Percentiles rank a stretch among this genome's conserved stretches.
Evolutionary conservation across 2,113 vertebrate genomes (phyloP).

Genomic region (Megaleporinus macrocephalus): DNA sequence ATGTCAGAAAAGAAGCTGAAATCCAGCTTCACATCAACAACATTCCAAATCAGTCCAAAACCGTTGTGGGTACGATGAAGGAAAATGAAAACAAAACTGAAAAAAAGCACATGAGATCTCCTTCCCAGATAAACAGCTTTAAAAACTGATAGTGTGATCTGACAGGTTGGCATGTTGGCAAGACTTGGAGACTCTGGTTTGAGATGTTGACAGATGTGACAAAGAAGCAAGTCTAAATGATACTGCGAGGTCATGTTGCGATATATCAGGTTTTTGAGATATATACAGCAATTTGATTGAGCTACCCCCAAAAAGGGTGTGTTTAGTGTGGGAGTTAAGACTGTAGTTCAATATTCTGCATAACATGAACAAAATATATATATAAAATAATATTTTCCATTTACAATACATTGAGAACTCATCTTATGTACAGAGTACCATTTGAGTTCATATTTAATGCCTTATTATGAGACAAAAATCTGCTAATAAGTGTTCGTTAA

Average conservation of each 20-base stretch:
- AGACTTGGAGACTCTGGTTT: neutral
- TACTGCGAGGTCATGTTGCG: neutral
- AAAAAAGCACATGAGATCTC: conserved; percentile 17
- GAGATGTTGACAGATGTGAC: conserved; percentile 10
- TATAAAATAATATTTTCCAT: too few species aligned
- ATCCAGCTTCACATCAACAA: conserved; percentile 26
- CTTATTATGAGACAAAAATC: too few species aligned
- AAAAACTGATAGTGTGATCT: conserved; percentile 31
- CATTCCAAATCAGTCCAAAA: conserved; percentile 27
- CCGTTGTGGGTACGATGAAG: conserved; percentile 7
- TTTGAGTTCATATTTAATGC: too few species aligned
- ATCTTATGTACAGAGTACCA: too few species aligned
- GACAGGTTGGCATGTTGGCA: conserved; percentile 26
- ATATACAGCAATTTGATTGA: too few species aligned
- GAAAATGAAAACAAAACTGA: conserved; percentile 4
- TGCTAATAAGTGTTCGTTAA: too few species aligned
- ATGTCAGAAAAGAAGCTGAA: neutral
- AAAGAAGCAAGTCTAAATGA: neutral
- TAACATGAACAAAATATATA: too few species aligned
- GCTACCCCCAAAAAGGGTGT: too few species aligned
- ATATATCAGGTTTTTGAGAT: neutral
- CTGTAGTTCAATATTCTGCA: neutral
- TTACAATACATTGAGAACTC: too few species aligned
- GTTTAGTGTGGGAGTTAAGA: neutral
- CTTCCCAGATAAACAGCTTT: conserved; percentile 35